Percentiles rank a stretch among this genome's conserved stretches.
These are phyloP conservation scores for Andrena minutula DNA, from an alignment of 2,888 invertebrate genomes.

Conservation along the genomic window DNA sequence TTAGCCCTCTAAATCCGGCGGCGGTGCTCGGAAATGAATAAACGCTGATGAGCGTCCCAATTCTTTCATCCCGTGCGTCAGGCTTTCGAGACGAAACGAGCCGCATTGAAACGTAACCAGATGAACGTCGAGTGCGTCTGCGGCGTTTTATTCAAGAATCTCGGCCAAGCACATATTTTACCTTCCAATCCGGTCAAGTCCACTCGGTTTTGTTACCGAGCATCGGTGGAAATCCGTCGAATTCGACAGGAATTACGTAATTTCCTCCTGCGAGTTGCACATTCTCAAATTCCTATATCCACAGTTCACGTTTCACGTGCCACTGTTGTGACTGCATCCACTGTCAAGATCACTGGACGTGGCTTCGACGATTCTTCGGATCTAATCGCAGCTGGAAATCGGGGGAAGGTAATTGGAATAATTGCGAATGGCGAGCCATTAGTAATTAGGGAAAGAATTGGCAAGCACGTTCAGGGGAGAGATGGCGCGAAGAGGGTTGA, in stretches of 20 bases:
- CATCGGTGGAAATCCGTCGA: constrained; percentile 23
- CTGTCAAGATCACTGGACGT: constrained; percentile 2
- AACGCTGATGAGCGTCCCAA: constrained; percentile 38
- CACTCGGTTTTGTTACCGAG: constrained; percentile 37
- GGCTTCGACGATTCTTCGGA: background rate
- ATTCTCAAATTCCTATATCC: constrained; percentile 2
- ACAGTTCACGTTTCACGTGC: background rate
- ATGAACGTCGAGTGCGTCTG: constrained; percentile 45
- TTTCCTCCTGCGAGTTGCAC: background rate
- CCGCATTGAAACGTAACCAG: constrained; percentile 50
- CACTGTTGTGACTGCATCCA: background rate
- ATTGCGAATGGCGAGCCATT: background rate
- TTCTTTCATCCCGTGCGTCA: constrained; percentile 15
- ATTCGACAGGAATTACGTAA: constrained; percentile 29
- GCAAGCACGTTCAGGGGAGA: background rate
- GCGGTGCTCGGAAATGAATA: background rate
- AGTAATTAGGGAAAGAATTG: background rate
- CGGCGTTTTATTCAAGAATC: constrained; percentile 54
- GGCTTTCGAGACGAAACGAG: constrained; percentile 23
- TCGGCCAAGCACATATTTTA: constrained; percentile 59
- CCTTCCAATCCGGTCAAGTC: constrained; percentile 58
- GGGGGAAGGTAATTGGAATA: background rate
- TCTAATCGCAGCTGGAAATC: background rate
- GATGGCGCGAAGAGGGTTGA: too few species aligned
- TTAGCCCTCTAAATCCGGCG: background rate